Conservation (phyloP, 2,888 invertebrate species). For the Drosophila planitibia region DNA sequence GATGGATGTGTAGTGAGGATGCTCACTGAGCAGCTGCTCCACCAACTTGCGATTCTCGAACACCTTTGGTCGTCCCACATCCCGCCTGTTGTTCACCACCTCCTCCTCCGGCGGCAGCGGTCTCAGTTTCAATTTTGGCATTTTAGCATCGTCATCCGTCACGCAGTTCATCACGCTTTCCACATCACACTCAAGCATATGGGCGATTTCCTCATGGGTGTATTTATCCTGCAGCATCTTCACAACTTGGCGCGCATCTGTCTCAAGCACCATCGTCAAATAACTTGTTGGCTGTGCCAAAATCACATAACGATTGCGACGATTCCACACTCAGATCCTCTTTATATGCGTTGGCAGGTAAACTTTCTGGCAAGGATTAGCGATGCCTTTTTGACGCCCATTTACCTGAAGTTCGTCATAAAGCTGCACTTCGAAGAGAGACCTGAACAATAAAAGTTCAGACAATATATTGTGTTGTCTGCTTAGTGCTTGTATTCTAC, state of each 20-base stretch:
- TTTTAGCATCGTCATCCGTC: conserved; percentile 24
- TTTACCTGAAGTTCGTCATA: not conserved
- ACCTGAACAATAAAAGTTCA: not conserved
- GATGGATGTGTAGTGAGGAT: conserved; percentile 63
- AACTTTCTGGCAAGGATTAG: conserved; percentile 4
- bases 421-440: not conserved
- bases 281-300: conserved; percentile 47
- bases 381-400: conserved; percentile 28
- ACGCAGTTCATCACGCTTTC: conserved; percentile 54
- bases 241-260: conserved; percentile 37
- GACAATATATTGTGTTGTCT: too few relatives aligned
- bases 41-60: conserved; percentile 59
- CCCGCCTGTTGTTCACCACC: conserved; percentile 26
- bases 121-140: conserved; percentile 24
- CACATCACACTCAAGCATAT: conserved; percentile 63
- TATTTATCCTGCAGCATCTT: conserved; percentile 40
- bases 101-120: conserved; percentile 3
- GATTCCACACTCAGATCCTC: not conserved
- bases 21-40: conserved; percentile 44
- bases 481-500: not conserved
- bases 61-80: conserved; percentile 65
- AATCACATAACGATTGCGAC: conserved; percentile 34
- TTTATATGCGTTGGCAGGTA: conserved; percentile 45
- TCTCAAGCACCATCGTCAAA: conserved; percentile 36
- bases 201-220: conserved; percentile 55